A percentile compares a stretch with the other conserved stretches of the same genome.
These are phyloP conservation scores for Apodemia hepburni DNA, from an alignment of 2,888 invertebrate species.

Conservation along the genomic window DNA sequence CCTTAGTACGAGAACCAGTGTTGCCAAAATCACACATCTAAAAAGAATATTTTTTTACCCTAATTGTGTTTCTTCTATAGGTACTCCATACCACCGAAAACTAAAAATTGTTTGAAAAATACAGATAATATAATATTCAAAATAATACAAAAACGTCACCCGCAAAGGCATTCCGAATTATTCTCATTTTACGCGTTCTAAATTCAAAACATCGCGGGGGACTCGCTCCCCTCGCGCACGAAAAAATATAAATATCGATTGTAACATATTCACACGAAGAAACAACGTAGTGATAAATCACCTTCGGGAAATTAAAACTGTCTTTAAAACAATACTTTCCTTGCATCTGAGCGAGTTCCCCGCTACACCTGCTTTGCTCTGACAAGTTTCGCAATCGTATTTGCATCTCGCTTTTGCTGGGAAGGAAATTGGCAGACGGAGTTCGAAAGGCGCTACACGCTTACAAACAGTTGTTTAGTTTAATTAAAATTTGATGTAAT, in stretches of 20 bases:
- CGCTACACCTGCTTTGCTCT: conserved; percentile 20
- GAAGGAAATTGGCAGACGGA: conserved; percentile 24
- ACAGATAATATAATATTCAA: conserved; percentile 36
- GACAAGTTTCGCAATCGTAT: conserved; percentile 17
- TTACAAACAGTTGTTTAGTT: conserved; percentile 13
- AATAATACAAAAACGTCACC: conserved; percentile 51
- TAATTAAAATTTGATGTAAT: conserved; percentile 17
- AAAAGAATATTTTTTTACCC: too few relatives aligned
- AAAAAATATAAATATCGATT: conserved; percentile 58
- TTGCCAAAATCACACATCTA: too few relatives aligned
- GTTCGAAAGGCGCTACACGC: conserved; percentile 16
- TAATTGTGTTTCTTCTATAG: too few relatives aligned
- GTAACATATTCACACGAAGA: conserved; percentile 46
- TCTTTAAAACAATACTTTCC: conserved; percentile 76
- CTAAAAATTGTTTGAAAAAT: neutral
- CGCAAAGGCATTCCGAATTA: conserved; percentile 68
- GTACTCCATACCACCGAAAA: neutral
- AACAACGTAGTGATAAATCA: conserved; percentile 71
- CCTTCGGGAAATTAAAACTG: conserved; percentile 80
- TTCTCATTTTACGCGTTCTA: conserved; percentile 61
- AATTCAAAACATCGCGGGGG: conserved; percentile 72
- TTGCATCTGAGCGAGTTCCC: conserved; percentile 51
- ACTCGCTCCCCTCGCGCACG: conserved; percentile 49
- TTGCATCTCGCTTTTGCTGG: conserved; percentile 23
- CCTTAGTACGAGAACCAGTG: too few relatives aligned